These are phyloP conservation scores for Nestor notabilis DNA, from an alignment of 2,113 vertebrate genomes.

Conservation along the genomic window DNA sequence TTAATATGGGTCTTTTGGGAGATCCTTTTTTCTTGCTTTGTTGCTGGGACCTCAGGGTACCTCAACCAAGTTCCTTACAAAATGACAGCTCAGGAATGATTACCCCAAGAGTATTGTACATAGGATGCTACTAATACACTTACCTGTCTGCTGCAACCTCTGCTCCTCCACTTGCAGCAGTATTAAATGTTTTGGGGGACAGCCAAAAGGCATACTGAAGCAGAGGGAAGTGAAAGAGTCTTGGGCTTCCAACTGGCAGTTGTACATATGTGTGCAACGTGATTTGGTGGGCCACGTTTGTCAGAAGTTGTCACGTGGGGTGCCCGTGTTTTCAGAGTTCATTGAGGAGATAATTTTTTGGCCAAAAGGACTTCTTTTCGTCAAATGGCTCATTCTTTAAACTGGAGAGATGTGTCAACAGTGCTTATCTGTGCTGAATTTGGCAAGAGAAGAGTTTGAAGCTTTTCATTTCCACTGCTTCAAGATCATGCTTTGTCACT, in stretches of 20 bases:
- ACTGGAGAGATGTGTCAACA: neutral
- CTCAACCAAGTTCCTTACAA: neutral
- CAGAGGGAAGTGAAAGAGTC: neutral
- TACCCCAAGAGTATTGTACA: neutral
- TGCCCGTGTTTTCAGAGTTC: neutral
- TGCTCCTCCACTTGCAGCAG: neutral
- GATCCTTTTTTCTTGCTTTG: neutral
- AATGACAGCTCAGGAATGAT: neutral
- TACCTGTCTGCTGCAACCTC: neutral
- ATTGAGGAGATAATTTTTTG: neutral
- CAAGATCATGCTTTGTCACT: constrained; percentile 4
- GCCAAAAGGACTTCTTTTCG: neutral
- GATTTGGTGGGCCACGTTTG: neutral
- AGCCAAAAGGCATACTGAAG: neutral
- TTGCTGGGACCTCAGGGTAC: neutral
- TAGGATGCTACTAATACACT: neutral
- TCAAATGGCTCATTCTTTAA: neutral
- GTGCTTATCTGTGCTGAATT: neutral
- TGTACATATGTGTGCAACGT: neutral
- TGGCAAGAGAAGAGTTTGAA: neutral
- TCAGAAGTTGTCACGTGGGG: neutral
- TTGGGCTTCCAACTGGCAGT: neutral
- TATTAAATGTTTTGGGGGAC: neutral
- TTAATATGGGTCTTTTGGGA: neutral
- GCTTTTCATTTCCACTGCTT: constrained; percentile 9